A percentile compares a stretch with the other conserved stretches of the same genome.
phyloP scores from a whole-genome alignment of 2,888 invertebrate genomes.

The Chaetogeoica ovagalla region DNA sequence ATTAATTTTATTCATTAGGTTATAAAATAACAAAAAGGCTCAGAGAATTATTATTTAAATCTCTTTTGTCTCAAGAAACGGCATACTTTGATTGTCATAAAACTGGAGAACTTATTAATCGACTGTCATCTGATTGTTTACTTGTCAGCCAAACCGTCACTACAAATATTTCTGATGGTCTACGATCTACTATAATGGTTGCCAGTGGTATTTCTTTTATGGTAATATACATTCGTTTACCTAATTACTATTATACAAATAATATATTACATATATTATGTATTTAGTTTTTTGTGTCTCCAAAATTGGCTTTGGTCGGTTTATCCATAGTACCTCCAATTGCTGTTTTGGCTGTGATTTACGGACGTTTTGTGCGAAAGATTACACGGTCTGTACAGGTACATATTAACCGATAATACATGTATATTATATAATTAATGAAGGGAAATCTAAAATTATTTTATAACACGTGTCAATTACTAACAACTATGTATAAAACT shows the following conservation, averaged over 20 bases:
- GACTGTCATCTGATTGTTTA: slow-evolving; percentile 83
- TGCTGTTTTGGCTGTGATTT: slow-evolving; percentile 78
- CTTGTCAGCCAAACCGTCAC: slow-evolving; percentile 90
- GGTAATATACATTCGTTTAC: slow-evolving; percentile 63
- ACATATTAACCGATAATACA: slow-evolving; percentile 34
- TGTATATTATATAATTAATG: no score
- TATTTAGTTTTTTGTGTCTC: slow-evolving; percentile 84
- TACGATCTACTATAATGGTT: slow-evolving; percentile 84
- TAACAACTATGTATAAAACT: neutral
- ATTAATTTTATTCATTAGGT: slow-evolving; percentile 63
- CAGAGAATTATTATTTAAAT: slow-evolving; percentile 75
- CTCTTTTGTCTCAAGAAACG: slow-evolving; percentile 83
- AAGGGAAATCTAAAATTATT: neutral
- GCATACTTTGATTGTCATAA: slow-evolving; percentile 88
- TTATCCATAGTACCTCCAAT: slow-evolving; percentile 88
- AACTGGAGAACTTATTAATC: slow-evolving; percentile 89
- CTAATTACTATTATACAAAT: neutral
- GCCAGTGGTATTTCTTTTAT: slow-evolving; percentile 90
- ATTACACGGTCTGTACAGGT: slow-evolving; percentile 82
- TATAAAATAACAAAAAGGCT: slow-evolving; percentile 83
- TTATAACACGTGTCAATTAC: neutral
- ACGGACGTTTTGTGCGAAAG: slow-evolving; percentile 80
- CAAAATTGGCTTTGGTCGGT: slow-evolving; percentile 82
- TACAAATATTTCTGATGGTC: slow-evolving; percentile 91
- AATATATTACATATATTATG: slow-evolving; percentile 47